Percentiles rank a stretch among this genome's conserved stretches.
Conservation (phyloP, 2,113 vertebrate species). For the Dasyurus viverrinus region DNA sequence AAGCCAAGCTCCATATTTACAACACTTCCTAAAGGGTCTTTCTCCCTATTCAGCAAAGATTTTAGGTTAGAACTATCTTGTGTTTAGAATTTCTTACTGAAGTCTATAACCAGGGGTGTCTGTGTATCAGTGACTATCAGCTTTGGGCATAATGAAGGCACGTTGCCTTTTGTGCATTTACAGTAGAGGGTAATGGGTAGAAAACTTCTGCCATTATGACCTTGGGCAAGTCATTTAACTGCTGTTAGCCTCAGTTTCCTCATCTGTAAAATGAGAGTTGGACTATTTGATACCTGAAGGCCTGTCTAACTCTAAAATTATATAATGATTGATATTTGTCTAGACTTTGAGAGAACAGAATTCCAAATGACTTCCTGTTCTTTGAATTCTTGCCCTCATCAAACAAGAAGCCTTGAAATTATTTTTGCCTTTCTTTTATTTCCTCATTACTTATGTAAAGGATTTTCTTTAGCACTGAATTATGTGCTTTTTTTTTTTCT, state of each 20-base stretch:
- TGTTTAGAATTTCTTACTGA: conserved; percentile 1
- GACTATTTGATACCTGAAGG: not conserved
- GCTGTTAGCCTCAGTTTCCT: conserved; percentile 9
- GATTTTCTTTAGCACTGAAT: conserved; percentile 37
- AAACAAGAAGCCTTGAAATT: conserved; percentile 41
- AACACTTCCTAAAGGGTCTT: not conserved
- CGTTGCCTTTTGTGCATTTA: not conserved
- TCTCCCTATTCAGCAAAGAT: not conserved
- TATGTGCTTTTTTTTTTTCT: conserved; percentile 29
- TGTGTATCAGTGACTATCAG: not conserved
- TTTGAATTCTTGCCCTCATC: conserved; percentile 39
- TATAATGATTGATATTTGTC: conserved; percentile 50
- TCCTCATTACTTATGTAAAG: conserved; percentile 63
- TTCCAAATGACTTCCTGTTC: conserved; percentile 31
- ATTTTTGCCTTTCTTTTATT: conserved; percentile 61
- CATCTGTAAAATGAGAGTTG: not conserved
- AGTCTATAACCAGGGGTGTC: not conserved
- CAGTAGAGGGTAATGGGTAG: not conserved
- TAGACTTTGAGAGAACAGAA: conserved; percentile 49
- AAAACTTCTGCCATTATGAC: conserved; percentile 15
- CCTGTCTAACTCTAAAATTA: not conserved
- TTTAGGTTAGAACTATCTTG: not conserved
- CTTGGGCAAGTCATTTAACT: conserved; percentile 33
- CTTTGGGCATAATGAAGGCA: not conserved
- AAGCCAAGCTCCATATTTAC: conserved; percentile 17